Evolutionary conservation across 2,797 vertebrate species (phyloP).

Genomic region (Coendou prehensilis): DNA sequence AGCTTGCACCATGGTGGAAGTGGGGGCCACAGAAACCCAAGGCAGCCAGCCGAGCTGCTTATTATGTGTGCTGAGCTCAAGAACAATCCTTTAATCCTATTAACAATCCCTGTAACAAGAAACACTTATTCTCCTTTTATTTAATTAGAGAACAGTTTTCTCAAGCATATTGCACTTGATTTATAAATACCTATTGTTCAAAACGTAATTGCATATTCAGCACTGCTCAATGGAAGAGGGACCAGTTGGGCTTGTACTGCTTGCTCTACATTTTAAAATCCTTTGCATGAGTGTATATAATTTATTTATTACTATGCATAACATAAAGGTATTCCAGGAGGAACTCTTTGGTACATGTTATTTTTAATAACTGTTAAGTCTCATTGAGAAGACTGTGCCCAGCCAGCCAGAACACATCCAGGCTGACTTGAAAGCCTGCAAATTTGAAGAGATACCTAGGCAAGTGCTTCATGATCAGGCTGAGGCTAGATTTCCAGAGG

Average conservation of each 20-base stretch:
- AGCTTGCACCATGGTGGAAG: background rate
- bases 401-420: background rate
- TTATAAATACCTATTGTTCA: slow-evolving; percentile 89
- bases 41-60: slow-evolving; percentile 12
- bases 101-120: slow-evolving; percentile 87
- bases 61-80: slow-evolving; percentile 65
- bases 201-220: slow-evolving; percentile 85
- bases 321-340: slow-evolving; percentile 52
- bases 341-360: background rate
- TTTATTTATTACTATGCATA: slow-evolving; percentile 36
- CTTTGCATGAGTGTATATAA: slow-evolving; percentile 54
- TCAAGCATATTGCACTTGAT: slow-evolving; percentile 83
- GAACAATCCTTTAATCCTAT: slow-evolving; percentile 78
- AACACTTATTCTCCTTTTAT: slow-evolving; percentile 83
- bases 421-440: background rate
- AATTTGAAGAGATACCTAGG: background rate
- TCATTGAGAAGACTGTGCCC: background rate
- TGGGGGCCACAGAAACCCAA: background rate
- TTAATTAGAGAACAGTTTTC: slow-evolving; percentile 88
- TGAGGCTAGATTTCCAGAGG: background rate
- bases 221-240: slow-evolving; percentile 83
- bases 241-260: slow-evolving; percentile 66
- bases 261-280: slow-evolving; percentile 65
- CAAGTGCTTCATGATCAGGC: background rate
- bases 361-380: background rate